Evolutionary conservation across 2,888 invertebrate genomes (phyloP).

Genomic region (Thymelicus sylvestris): DNA sequence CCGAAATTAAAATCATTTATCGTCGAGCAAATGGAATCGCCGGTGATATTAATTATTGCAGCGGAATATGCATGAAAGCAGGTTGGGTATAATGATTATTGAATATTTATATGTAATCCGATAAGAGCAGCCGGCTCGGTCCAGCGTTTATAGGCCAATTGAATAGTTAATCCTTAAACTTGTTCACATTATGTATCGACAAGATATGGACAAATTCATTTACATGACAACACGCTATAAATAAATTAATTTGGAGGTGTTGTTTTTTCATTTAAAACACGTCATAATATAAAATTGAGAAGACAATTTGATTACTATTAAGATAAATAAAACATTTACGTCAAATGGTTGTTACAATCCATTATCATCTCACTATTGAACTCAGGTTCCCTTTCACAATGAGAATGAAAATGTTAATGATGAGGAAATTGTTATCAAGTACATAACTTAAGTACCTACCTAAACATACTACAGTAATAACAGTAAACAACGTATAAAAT

Average conservation of each 20-base stretch:
- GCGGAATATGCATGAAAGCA: constrained; percentile 39
- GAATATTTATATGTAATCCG: constrained; percentile 51
- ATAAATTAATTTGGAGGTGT: not conserved
- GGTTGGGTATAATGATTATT: constrained; percentile 44
- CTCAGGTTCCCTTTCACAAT: not conserved
- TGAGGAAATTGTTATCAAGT: too few species aligned
- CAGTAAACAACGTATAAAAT: constrained; percentile 17
- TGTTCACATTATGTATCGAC: constrained; percentile 35
- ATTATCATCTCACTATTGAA: too few species aligned
- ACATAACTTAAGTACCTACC: too few species aligned
- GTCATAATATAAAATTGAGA: not conserved
- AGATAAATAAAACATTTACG: not conserved
- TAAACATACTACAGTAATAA: not conserved
- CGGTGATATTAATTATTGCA: constrained; percentile 38
- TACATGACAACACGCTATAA: constrained; percentile 30
- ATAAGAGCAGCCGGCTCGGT: constrained; percentile 48
- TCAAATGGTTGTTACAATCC: not conserved
- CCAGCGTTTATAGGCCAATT: constrained; percentile 52
- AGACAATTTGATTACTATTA: not conserved
- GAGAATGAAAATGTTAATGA: not conserved
- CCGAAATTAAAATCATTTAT: constrained; percentile 37
- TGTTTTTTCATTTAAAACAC: not conserved
- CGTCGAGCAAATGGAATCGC: constrained; percentile 32
- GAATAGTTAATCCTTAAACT: constrained; percentile 38
- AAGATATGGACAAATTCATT: constrained; percentile 29